Percentiles rank a stretch among this genome's conserved stretches.
phyloP scores from a whole-genome alignment of 2,113 vertebrate genomes.

The Otus sunia region DNA sequence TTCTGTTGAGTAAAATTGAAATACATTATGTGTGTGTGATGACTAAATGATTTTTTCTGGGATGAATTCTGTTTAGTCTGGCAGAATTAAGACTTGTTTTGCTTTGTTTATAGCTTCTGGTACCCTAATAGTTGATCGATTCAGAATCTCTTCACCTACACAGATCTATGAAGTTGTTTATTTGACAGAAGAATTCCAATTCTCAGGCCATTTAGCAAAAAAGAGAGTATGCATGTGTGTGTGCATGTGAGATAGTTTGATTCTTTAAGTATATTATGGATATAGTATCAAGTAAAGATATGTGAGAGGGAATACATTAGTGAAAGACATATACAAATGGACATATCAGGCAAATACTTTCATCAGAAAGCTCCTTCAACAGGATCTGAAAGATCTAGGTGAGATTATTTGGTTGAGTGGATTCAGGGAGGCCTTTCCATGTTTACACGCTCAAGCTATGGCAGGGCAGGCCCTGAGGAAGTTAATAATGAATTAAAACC shows the following conservation, averaged over 20 bases:
- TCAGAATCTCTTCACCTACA: not conserved
- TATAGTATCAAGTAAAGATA: not conserved
- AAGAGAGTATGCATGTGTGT: not conserved
- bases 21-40: not conserved
- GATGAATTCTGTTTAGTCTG: not conserved
- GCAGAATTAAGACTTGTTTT: not conserved
- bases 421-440: not conserved
- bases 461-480: not conserved
- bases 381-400: not conserved
- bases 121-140: not conserved
- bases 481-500: not conserved
- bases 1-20: slow-evolving; percentile 25
- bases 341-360: not conserved
- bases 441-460: not conserved
- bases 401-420: not conserved
- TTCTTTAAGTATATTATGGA: not conserved
- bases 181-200: not conserved
- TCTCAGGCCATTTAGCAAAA: not conserved
- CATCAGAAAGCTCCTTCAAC: not conserved
- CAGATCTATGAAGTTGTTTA: not conserved
- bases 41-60: not conserved
- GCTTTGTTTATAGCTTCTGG: not conserved
- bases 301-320: not conserved
- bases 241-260: accelerated
- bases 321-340: not conserved